Evolutionary conservation across 2,888 invertebrate genomes (phyloP).

Genomic region (Cephus pulcher): DNA sequence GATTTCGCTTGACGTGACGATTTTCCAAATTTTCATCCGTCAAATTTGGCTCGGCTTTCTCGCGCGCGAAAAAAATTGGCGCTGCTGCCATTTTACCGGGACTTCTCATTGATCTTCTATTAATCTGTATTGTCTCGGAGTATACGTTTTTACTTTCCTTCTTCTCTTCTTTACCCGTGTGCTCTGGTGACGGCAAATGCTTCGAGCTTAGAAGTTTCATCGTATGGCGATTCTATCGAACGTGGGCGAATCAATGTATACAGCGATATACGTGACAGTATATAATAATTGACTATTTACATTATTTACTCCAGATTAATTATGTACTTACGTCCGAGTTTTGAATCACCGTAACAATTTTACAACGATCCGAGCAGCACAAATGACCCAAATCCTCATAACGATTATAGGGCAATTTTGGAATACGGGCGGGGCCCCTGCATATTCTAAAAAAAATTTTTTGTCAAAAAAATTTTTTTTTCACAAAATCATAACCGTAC

Average conservation of each 20-base stretch:
- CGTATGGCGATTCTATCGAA: conserved; percentile 32
- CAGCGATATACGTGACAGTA: neutral
- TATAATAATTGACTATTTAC: neutral
- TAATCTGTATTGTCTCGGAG: neutral
- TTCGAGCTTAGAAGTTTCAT: conserved; percentile 25
- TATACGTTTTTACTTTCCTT: neutral
- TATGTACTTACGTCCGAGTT: conserved; percentile 23
- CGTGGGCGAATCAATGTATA: neutral
- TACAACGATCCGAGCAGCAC: conserved; percentile 39
- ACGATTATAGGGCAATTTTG: conserved; percentile 31
- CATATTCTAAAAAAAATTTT: neutral
- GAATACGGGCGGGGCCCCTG: conserved; percentile 13
- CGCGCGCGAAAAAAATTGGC: conserved; percentile 23
- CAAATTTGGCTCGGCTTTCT: neutral
- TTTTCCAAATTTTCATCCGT: neutral
- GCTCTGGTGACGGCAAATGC: conserved; percentile 36
- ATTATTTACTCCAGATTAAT: neutral
- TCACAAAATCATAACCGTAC: no score
- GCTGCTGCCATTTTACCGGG: conserved; percentile 25
- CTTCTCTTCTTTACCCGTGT: conserved; percentile 1
- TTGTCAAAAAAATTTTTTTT: neutral
- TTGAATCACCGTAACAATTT: conserved; percentile 37
- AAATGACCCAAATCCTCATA: conserved; percentile 40
- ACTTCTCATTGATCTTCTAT: conserved; percentile 15
- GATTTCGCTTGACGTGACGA: no score